A percentile compares a stretch with the other conserved stretches of the same genome.
These are phyloP conservation scores for Ips typographus DNA, from an alignment of 1,140 invertebrate species.

Conservation along the genomic window DNA sequence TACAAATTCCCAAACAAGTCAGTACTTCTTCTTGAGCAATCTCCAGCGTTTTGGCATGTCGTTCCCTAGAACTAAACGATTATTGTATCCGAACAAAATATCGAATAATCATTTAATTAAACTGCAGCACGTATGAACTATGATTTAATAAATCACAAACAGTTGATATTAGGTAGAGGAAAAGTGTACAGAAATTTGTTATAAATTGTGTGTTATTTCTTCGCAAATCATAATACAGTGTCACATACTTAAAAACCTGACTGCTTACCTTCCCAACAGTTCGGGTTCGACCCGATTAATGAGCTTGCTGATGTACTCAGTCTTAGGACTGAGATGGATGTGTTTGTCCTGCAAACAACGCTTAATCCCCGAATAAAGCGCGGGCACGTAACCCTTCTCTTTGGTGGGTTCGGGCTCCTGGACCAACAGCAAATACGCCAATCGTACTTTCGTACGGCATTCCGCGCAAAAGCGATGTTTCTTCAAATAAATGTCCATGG, in stretches of 20 bases:
- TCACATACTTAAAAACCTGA: background rate
- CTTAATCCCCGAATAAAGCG: conserved; percentile 82
- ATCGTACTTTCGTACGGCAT: conserved; percentile 82
- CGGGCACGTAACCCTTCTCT: conserved; percentile 86
- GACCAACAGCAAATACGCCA: conserved; percentile 81
- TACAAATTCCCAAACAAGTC: conserved; percentile 88
- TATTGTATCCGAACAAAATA: background rate
- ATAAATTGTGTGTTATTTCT: background rate
- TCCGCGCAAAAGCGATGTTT: conserved; percentile 93
- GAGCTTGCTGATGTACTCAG: conserved; percentile 83
- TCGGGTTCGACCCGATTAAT: conserved; percentile 89
- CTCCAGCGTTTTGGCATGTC: conserved; percentile 92
- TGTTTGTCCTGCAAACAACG: conserved; percentile 83
- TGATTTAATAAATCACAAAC: too few species aligned
- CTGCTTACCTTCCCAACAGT: conserved; percentile 69
- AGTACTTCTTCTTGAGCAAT: conserved; percentile 95
- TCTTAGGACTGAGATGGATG: conserved; percentile 82
- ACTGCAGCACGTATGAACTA: too few species aligned
- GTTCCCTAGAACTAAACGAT: conserved; percentile 64
- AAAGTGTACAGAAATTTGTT: background rate
- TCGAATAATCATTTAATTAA: too few species aligned
- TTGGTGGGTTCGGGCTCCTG: conserved; percentile 79
- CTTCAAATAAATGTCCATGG: conserved; percentile 83
- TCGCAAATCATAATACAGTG: background rate
- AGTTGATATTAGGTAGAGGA: too few species aligned